These are phyloP conservation scores for Sebastes schlegelii DNA, from an alignment of 2,113 vertebrate species.

Conservation along the genomic window DNA sequence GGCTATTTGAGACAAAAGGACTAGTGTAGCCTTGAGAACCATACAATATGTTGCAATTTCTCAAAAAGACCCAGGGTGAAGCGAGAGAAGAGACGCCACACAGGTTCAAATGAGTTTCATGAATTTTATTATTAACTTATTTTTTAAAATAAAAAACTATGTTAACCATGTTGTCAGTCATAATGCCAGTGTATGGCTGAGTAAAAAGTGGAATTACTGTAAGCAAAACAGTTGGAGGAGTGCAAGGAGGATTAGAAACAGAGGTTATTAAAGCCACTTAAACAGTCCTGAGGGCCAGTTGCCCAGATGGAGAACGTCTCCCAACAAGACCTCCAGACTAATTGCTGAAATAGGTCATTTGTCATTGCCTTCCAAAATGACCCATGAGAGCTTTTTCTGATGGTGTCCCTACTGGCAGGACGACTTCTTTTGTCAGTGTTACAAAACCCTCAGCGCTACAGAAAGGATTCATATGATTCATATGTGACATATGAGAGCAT, in stretches of 20 bases:
- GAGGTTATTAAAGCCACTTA: constrained; percentile 25
- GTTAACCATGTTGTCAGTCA: neutral
- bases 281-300: constrained; percentile 22
- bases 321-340: constrained; percentile 20
- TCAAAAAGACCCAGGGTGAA: neutral
- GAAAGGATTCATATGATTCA: constrained; percentile 2
- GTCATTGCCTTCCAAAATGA: constrained; percentile 19
- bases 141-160: neutral
- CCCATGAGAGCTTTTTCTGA: neutral
- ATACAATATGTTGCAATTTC: constrained; percentile 2
- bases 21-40: neutral
- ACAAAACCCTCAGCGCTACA: neutral
- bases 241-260: constrained; percentile 15
- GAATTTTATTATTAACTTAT: neutral
- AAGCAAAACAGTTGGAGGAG: neutral
- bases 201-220: neutral
- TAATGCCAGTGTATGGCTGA: neutral
- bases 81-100: neutral
- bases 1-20: neutral
- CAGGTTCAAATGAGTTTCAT: neutral
- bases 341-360: constrained; percentile 32
- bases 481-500: constrained; percentile 3
- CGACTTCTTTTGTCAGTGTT: neutral
- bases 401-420: neutral
- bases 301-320: constrained; percentile 36